Evolutionary conservation across 2,888 invertebrate species (phyloP), one percentile per base, ranked within the genome.

Genomic region (Sarcophaga subvicina): DNA sequence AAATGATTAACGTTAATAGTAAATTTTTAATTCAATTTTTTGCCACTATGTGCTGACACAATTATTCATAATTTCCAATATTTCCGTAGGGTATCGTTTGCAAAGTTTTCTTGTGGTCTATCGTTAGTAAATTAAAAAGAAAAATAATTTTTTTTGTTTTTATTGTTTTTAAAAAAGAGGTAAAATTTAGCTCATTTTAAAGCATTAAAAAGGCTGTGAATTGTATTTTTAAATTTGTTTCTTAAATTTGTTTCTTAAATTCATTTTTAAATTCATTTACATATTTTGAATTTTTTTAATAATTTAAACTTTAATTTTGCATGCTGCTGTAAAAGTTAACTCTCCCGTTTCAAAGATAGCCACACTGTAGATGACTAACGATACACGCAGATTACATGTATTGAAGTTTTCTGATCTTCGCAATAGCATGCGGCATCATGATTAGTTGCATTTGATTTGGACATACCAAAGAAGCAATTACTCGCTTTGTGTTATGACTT

Each of bases 181-280:
- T 76, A 86, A 88, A 87, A 80, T 76, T 85, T 89, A 92, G 92
- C 92, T 92, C 92, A 92, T 92, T 91, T 92, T 89, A 91, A 92
- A 92, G 92, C 92, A 92, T 91, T 91, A 90, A 92, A 37, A 92
- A 90, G 92, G 92, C 92, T 92, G 92, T 92, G 92, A 92, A 91
- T 90, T 91, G 64, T 83, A 62, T 75, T 76, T 67, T 17, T 60
- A 59, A 45, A 22, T 66, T 54, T 5, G 20, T 49, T 70, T 73
- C 25, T 62, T 37, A 17, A 1, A 5, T 45, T 63, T 5, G 20
- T 49, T 70, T 73, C 25, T 62, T 37, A 17, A 1, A 5, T 45
- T 63, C 14, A 63, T 79, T 70, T 76, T 62, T 37, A 17, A 1
- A 5, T 45, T 63, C 14, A 63, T 79, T 70, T 76, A 22, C 22